Percentiles rank a stretch among this genome's conserved stretches.
Evolutionary conservation across 2,797 vertebrate species (phyloP).

Genomic region (Morus bassanus): DNA sequence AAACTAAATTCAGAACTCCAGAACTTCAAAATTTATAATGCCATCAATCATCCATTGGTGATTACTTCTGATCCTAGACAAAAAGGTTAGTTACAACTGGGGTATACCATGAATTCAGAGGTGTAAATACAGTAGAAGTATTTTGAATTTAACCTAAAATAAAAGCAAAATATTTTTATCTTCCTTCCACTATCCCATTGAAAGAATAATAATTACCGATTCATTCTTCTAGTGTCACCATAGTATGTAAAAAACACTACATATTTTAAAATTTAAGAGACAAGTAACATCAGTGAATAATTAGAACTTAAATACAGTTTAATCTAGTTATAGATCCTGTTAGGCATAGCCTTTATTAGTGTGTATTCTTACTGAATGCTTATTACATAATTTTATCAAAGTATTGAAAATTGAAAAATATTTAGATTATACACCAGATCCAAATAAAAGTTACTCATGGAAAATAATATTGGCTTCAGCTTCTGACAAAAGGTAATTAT

Average conservation of each 20-base stretch:
- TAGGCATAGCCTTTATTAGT: background rate
- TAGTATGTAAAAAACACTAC: background rate
- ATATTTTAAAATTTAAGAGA: background rate
- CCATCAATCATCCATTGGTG: background rate
- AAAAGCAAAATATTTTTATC: background rate
- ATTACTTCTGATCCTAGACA: background rate
- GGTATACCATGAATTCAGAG: background rate
- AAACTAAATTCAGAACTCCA: background rate
- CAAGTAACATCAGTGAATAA: background rate
- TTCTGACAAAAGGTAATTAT: background rate
- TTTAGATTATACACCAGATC: background rate
- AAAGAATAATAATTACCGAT: background rate
- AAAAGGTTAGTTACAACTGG: background rate
- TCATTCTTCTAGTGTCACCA: background rate
- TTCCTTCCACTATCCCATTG: background rate
- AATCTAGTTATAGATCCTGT: background rate
- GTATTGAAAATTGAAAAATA: background rate
- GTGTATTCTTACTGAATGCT: background rate
- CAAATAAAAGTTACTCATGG: background rate
- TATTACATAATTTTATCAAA: background rate
- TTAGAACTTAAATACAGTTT: background rate
- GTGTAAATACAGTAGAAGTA: background rate
- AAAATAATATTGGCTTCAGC: background rate
- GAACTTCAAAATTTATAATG: background rate
- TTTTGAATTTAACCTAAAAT: background rate